Percentiles rank a stretch among this genome's conserved stretches.
These are phyloP conservation scores for Lucilia cuprina DNA, from an alignment of 1,140 invertebrate genomes.

Conservation along the genomic window DNA sequence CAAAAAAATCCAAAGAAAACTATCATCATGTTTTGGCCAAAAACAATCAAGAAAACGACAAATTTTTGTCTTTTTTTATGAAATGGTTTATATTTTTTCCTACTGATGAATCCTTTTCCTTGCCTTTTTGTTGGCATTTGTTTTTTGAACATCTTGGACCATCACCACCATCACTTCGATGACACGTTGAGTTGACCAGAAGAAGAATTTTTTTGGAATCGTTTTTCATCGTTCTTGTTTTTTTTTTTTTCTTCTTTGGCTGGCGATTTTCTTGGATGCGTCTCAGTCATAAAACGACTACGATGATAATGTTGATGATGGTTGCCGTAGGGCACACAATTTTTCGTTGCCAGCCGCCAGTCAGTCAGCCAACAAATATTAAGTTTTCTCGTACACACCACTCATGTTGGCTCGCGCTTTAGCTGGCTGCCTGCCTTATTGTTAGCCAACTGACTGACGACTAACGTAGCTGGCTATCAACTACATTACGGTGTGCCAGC, in stretches of 20 bases:
- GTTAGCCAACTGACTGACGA: constrained; percentile 63
- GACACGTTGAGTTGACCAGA: constrained; percentile 39
- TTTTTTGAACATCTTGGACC: constrained; percentile 42
- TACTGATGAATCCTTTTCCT: constrained; percentile 4
- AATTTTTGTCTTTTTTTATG: neutral
- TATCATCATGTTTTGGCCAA: constrained; percentile 15
- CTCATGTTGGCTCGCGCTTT: constrained; percentile 37
- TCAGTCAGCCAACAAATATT: constrained; percentile 52
- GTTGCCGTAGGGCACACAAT: constrained; percentile 39
- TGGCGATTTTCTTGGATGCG: constrained; percentile 60
- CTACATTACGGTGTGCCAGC: constrained; percentile 50
- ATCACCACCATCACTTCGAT: constrained; percentile 42
- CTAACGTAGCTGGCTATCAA: constrained; percentile 44
- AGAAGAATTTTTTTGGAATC: constrained; percentile 5
- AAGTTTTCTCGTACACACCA: constrained; percentile 39
- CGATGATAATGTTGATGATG: constrained; percentile 21
- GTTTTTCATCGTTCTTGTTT: constrained; percentile 22
- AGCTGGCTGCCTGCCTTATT: constrained; percentile 54
- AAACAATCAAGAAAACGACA: neutral
- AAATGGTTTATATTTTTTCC: neutral
- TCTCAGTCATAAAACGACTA: constrained; percentile 41
- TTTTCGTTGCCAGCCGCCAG: constrained; percentile 57
- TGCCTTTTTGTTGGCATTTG: constrained; percentile 1
- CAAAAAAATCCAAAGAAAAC: neutral
- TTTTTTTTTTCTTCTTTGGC: constrained; percentile 19